Conservation (phyloP, 2,113 vertebrate species). For the Panurus biarmicus region DNA sequence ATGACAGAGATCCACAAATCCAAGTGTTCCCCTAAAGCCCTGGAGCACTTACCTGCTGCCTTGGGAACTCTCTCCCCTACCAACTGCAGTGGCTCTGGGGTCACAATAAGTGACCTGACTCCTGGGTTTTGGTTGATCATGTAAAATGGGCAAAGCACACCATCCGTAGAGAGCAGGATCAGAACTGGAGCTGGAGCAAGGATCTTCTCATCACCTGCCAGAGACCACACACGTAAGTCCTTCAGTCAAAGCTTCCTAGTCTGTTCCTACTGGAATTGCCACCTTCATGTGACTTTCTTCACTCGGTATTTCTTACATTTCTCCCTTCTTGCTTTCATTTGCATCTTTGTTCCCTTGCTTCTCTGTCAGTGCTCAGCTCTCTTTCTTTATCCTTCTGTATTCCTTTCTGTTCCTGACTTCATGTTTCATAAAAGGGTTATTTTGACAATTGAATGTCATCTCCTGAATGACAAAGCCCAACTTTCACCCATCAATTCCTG, state of each 20-base stretch:
- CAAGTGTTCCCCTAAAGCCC: not conserved
- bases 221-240: not conserved
- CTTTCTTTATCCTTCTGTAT: not conserved
- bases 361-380: not conserved
- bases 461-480: not conserved
- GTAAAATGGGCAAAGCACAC: slow-evolving; percentile 90
- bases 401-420: not conserved
- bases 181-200: slow-evolving; percentile 83
- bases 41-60: slow-evolving; percentile 66
- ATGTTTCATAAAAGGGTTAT: not conserved
- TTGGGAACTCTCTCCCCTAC: slow-evolving; percentile 82
- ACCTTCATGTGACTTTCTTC: not conserved
- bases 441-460: not conserved
- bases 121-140: slow-evolving; percentile 88
- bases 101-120: slow-evolving; percentile 70
- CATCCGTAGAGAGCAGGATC: slow-evolving; percentile 90
- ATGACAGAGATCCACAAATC: not conserved
- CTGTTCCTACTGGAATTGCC: not conserved
- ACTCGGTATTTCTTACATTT: not conserved
- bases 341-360: not conserved
- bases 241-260: not conserved
- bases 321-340: not conserved
- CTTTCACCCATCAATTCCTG: not conserved
- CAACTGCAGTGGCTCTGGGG: slow-evolving; percentile 51
- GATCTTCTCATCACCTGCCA: slow-evolving; percentile 85